Base-by-base conservation (phyloP, 2,888 invertebrate species). In the Tetragonula carbonaria region DNA sequence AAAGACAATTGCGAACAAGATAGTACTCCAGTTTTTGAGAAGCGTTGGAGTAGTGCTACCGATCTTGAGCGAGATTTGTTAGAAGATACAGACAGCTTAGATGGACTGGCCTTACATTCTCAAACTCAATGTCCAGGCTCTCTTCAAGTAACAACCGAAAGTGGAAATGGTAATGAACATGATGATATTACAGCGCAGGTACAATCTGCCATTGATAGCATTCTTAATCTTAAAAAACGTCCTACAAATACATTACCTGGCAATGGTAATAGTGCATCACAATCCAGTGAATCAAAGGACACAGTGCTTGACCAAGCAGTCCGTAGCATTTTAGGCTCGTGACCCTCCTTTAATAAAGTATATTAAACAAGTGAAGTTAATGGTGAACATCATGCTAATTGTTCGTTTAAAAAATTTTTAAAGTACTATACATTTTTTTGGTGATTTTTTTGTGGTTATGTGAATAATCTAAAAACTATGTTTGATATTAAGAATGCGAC, bases 121-220 rank as follows among this genome's bases (percentile, higher is more conserved):
- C 93, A 94, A 74, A 87, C 92, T 5, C 93, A 93, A 81, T 93
- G 92, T 75, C 92, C 92, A 81, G 89, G 82, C 72, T 85, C 85
- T 63, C 82, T 87, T 67, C 87, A 88, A 51, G 80, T 88, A 74
- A 88, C 79, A 79, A 90, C 88, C 18, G 91, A 88, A 70, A 86
- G 90, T 66, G 92, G 87, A 5, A 91, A 90, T 55, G 91, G 89
- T 59, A 92, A 93, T 76, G 94, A 94, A 59, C 96, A 96, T 90
- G 96, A 97, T 90, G 96, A 96, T 90, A 96, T 97, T 82, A 97
- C 97, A 88, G 96, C 97, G 53, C 97, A 97, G 94, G 97, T 97
- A 85, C 97, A 97, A 94, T 97, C 96, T 92, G 97, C 97, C 86
- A 97, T 97, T 90, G 97, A 97, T 93, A 97, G 97, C 92, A 97